Base-by-base conservation (phyloP, 2,888 invertebrate genomes). In the Cinara cedri region DNA sequence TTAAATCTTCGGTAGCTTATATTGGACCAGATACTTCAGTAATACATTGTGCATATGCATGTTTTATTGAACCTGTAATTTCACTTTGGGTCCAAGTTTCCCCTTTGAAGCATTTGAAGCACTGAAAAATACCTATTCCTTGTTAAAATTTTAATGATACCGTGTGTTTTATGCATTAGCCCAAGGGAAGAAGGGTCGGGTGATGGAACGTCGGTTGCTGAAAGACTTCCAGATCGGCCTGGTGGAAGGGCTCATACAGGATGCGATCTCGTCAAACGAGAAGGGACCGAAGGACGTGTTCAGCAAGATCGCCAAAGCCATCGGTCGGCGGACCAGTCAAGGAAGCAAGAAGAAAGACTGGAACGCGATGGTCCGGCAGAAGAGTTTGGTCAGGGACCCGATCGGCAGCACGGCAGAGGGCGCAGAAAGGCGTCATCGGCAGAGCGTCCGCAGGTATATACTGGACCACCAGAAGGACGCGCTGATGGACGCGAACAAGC, bases 221-320 rank as follows among this genome's bases (percentile, higher is more conserved):
- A 95, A 94, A 85, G 95, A 95, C 87, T 95, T 95, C 90, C 94
- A 94, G 85, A 95, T 95, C 82, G 95, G 95, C 14, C 91, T 93
- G 76, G 94, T 95, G 0, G 94, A 95, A 85, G 93, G 92, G 4
- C 89, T 94, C 51, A 90, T 92, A 42, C 91, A 90, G 82, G 92
- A 93, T 82, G 92, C 91, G 68, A 89, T 91, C 81, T 11, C 76
- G 68, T 88, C 89, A 0, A 87, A 86, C n/a, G 90, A 90, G 26
- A 90, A 90, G 82, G 90, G 90, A 24, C 89, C 91, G 0, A 91
- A 91, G 82, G 94, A 94, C 85, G 92, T 95, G 0, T 95, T 95
- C 86, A 90, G 91, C 78, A 92, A 94, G 83, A 90, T 95, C 76
- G 95, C 94, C 0, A 91, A 91, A 83, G 94, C 92, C 6, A 92